These are phyloP conservation scores for Orchesellides sinensis DNA, from an alignment of 2,888 invertebrate species.

Conservation along the genomic window DNA sequence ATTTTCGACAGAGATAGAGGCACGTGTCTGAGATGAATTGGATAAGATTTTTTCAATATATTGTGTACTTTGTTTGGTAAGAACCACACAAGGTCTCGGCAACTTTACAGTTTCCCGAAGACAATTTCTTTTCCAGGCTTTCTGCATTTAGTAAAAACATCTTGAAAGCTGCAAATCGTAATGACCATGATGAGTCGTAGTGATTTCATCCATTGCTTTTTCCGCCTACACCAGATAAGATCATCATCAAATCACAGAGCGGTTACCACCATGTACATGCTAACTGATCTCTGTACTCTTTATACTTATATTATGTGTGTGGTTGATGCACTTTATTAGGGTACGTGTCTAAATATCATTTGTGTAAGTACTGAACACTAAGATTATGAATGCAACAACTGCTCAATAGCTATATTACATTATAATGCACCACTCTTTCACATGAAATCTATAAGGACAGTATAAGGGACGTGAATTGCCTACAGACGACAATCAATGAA, in stretches of 20 bases:
- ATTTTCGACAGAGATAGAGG: neutral
- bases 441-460: slow-evolving; percentile 11
- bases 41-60: too few relatives aligned
- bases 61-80: too few relatives aligned
- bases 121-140: neutral
- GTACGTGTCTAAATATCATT: slow-evolving; percentile 9
- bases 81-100: too few relatives aligned
- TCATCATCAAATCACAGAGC: neutral
- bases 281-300: too few relatives aligned
- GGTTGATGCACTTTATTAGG: neutral
- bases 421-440: slow-evolving; percentile 22
- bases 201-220: neutral
- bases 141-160: neutral
- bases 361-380: neutral
- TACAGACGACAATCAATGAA: slow-evolving; percentile 56
- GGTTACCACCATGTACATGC: neutral
- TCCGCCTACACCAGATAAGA: neutral
- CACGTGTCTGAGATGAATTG: too few relatives aligned
- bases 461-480: slow-evolving; percentile 42
- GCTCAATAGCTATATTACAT: neutral
- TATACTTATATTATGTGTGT: neutral
- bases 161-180: neutral
- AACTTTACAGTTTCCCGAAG: too few relatives aligned
- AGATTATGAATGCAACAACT: slow-evolving; percentile 43
- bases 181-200: neutral